A percentile compares a stretch with the other conserved stretches of the same genome.
Evolutionary conservation across 2,888 invertebrate genomes (phyloP).

Genomic region (Pycnomerus fuliginosus): DNA sequence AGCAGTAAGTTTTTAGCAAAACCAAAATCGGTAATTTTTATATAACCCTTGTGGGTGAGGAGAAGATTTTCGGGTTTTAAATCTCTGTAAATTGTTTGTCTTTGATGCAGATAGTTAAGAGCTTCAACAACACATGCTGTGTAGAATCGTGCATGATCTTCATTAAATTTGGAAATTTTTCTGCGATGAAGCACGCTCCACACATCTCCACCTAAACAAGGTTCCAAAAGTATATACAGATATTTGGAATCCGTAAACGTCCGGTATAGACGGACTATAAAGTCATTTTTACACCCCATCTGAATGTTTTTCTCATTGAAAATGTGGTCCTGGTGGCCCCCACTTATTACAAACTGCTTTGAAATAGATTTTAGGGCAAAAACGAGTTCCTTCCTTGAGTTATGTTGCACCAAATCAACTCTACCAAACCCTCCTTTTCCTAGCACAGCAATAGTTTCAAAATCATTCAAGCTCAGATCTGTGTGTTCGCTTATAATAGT

Average conservation of each 20-base stretch:
- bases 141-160: slow-evolving; percentile 80
- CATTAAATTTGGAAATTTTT: slow-evolving; percentile 62
- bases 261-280: slow-evolving; percentile 70
- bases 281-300: slow-evolving; percentile 41
- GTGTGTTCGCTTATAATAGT: slow-evolving; percentile 16
- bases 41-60: slow-evolving; percentile 78
- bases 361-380: slow-evolving; percentile 70
- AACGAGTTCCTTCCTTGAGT: slow-evolving; percentile 43
- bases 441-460: slow-evolving; percentile 78
- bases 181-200: slow-evolving; percentile 88
- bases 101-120: slow-evolving; percentile 80
- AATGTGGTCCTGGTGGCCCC: slow-evolving; percentile 69
- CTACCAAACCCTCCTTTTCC: slow-evolving; percentile 91
- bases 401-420: slow-evolving; percentile 66
- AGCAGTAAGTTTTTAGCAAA: slow-evolving; percentile 76
- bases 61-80: slow-evolving; percentile 92
- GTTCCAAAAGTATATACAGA: slow-evolving; percentile 91
- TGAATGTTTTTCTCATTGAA: slow-evolving; percentile 66
- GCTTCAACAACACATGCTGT: slow-evolving; percentile 89
- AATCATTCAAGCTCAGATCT: slow-evolving; percentile 62
- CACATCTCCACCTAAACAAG: slow-evolving; percentile 89
- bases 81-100: slow-evolving; percentile 81
- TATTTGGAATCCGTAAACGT: slow-evolving; percentile 88
- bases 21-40: slow-evolving; percentile 92
- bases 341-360: slow-evolving; percentile 66